Conservation (phyloP, 2,113 vertebrate genomes). For the Anthoscopus minutus region DNA sequence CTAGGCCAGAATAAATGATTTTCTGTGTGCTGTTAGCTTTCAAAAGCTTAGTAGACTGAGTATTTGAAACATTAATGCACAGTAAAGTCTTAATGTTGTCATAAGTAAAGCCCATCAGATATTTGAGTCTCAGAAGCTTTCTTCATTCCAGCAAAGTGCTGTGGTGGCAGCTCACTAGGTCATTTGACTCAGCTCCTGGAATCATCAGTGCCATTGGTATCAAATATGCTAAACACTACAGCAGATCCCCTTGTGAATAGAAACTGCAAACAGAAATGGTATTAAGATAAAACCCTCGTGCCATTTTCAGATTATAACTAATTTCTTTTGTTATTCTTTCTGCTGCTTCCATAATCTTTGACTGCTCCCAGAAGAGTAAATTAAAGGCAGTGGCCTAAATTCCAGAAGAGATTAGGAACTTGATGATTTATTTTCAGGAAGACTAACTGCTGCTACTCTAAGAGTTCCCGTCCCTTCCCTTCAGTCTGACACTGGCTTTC, state of each 20-base stretch:
- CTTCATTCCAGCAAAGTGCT: not conserved
- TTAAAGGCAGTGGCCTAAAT: not conserved
- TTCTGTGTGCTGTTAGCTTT: not conserved
- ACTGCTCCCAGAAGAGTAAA: not conserved
- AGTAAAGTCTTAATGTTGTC: not conserved
- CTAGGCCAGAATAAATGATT: not conserved
- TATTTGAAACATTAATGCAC: not conserved
- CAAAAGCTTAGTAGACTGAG: not conserved
- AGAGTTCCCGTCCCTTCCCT: not conserved
- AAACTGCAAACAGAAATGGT: conserved; percentile 14
- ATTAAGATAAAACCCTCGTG: not conserved
- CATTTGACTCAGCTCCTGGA: not conserved
- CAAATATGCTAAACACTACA: not conserved
- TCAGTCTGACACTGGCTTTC: not conserved
- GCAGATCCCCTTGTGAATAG: not conserved
- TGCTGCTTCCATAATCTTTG: conserved; percentile 11
- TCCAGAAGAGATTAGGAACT: not conserved
- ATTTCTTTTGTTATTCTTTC: not conserved
- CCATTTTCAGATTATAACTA: not conserved
- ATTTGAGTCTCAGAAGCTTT: not conserved
- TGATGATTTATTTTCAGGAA: not conserved
- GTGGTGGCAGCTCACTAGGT: not conserved
- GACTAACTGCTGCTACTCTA: not conserved
- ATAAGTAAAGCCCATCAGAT: not conserved
- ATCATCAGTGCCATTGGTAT: not conserved